Evolutionary conservation across 2,113 vertebrate species (phyloP), one percentile per base, ranked within the genome.

Genomic region (Excalfactoria chinensis): DNA sequence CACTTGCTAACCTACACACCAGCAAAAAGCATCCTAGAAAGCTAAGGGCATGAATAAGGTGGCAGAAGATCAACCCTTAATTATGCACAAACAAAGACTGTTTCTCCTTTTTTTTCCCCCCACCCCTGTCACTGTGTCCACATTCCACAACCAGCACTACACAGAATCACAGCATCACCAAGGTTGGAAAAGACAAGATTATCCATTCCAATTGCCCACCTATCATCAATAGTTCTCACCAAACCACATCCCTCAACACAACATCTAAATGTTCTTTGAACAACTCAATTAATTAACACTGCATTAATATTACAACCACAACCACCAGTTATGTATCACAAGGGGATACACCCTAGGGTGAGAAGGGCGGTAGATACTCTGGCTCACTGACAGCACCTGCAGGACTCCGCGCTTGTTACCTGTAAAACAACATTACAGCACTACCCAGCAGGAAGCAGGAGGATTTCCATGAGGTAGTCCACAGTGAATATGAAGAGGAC

Each of bases 331-430:
- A 69, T 11, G 3, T 3, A 13, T 56, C n/a, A 53, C n/a, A 9
- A 23, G 46, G 20, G 17, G 53, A 11, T 19, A 26, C 75, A 68
- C 8, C 68, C 55, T 14, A 56, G 60, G 84, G 48, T 35, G 37
- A 46, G 26, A 74, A 63, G 16, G 55, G 49, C 91, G 40, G 6
- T 11, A 21, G 59, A 59, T 64, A 13, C 26, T 40, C 37, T 66
- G 37, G 34, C 10, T 19, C 44, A 40, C 35, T 51, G 63, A 71
- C n/a, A 35, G 34, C 32, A 87, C 21, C 51, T 13, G 7, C 26
- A 26, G 6, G 30, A 48, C 41, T 76, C 0, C 0, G 18, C 0
- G 40, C 19, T 64, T 58, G 32, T n/a, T 28, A 49, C 16, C 21
- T 32, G 4, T 71, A 51, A 74, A 43, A 62, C n/a, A 80, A 49